These are phyloP conservation scores for Myanophis thanlyinensis DNA, from an alignment of 2,113 vertebrate genomes.

Conservation along the genomic window DNA sequence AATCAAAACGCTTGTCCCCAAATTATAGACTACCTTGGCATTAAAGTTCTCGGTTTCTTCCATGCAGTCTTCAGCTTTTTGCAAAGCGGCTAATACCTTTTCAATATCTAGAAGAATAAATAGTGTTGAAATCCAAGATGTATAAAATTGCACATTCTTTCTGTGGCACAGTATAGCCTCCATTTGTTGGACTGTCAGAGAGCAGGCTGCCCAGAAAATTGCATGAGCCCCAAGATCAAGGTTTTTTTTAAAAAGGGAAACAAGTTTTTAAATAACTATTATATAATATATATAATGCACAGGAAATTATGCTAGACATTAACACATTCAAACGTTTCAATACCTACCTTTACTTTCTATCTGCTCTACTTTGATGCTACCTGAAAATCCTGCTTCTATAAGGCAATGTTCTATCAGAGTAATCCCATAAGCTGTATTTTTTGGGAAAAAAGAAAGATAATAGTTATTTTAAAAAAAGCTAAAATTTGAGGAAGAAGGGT, in stretches of 20 bases:
- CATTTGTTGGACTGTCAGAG: neutral
- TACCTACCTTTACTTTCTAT: constrained; percentile 72
- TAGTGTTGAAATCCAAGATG: neutral
- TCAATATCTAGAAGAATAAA: constrained; percentile 64
- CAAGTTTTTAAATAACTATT: neutral
- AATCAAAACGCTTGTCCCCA: neutral
- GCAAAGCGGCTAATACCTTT: constrained; percentile 82
- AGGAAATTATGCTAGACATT: fast-evolving
- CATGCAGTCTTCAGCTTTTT: constrained; percentile 89
- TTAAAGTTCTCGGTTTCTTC: constrained; percentile 75
- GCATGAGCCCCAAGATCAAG: neutral
- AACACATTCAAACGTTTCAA: neutral
- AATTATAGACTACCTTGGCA: constrained; percentile 78
- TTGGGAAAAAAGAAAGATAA: neutral
- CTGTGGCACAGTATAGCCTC: neutral
- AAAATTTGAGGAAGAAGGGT: neutral
- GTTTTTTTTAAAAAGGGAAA: neutral
- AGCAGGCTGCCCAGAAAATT: neutral
- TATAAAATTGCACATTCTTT: neutral
- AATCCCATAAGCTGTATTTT: constrained; percentile 83
- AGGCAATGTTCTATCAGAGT: constrained; percentile 94
- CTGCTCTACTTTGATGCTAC: constrained; percentile 80
- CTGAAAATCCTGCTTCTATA: constrained; percentile 81
- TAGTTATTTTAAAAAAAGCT: neutral
- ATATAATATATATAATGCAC: neutral